phyloP scores from a whole-genome alignment of 2,113 vertebrate species.

The Halichoeres trimaculatus region DNA sequence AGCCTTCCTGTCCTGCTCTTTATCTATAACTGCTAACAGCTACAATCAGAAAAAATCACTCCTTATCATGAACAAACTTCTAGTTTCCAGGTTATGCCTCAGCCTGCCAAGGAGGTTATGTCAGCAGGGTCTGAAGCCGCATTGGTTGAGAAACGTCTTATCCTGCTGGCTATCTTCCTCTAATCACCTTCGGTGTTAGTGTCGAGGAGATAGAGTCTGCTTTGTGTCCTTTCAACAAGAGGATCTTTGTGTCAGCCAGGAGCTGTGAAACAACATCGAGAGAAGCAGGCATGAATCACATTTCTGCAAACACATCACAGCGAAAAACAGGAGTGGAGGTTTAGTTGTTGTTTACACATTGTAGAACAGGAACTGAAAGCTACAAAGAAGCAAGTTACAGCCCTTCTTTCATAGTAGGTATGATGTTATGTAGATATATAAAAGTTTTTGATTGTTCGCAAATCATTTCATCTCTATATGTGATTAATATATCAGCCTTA shows the following conservation, averaged over 20 bases:
- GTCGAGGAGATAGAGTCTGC: constrained; percentile 19
- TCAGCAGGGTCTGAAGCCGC: constrained; percentile 35
- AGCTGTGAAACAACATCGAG: constrained; percentile 16
- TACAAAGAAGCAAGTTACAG: neutral
- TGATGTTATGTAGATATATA: too few relatives aligned
- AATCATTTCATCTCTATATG: too few relatives aligned
- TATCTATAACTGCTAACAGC: constrained; percentile 37
- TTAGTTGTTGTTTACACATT: too few relatives aligned
- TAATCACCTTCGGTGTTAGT: constrained; percentile 59
- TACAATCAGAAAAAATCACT: constrained; percentile 6
- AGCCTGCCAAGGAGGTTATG: constrained; percentile 40
- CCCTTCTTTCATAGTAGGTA: too few relatives aligned
- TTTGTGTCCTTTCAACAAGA: constrained; percentile 53
- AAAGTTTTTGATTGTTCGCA: too few relatives aligned
- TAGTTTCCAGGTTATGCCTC: neutral
- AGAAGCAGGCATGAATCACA: constrained; percentile 45
- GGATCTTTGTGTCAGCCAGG: constrained; percentile 51
- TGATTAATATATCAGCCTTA: too few relatives aligned
- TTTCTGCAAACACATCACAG: constrained; percentile 44
- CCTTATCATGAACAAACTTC: constrained; percentile 22
- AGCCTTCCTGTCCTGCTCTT: constrained; percentile 11
- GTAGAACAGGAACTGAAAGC: neutral
- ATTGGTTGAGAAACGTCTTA: constrained; percentile 44
- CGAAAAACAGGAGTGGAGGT: neutral
- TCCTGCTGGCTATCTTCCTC: constrained; percentile 42